A percentile compares a stretch with the other conserved stretches of the same genome.
These are phyloP conservation scores for Platycercus adscitus DNA, from an alignment of 2,113 vertebrate genomes.

Conservation along the genomic window DNA sequence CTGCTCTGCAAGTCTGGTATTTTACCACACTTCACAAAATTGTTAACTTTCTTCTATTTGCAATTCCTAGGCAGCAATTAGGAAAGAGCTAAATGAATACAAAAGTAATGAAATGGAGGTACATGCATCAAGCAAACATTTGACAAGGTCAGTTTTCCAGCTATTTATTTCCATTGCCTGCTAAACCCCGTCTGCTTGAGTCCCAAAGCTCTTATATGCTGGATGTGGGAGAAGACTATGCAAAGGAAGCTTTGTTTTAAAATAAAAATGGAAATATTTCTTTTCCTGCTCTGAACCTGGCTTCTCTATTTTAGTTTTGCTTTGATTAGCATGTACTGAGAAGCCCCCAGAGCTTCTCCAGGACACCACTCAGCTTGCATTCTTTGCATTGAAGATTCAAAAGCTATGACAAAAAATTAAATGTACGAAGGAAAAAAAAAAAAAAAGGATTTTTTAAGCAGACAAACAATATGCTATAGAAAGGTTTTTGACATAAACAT, in stretches of 20 bases:
- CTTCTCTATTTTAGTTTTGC: not conserved
- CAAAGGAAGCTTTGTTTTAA: not conserved
- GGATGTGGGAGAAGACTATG: not conserved
- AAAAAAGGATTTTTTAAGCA: not conserved
- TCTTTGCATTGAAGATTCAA: not conserved
- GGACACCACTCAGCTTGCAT: not conserved
- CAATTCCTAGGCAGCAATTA: slow-evolving; percentile 90
- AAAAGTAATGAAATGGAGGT: slow-evolving; percentile 99
- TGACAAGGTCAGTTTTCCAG: slow-evolving; percentile 87
- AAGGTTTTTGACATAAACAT: not conserved
- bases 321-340: not conserved
- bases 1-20: not conserved
- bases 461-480: not conserved
- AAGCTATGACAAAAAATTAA: not conserved
- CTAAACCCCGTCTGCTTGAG: not conserved
- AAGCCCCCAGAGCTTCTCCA: not conserved
- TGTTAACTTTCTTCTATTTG: not conserved
- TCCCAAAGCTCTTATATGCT: not conserved
- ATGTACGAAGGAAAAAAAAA: not conserved
- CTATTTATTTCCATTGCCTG: not conserved
- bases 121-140: slow-evolving; percentile 95
- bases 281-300: not conserved
- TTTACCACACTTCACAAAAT: not conserved
- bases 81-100: slow-evolving; percentile 98
- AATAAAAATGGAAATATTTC: not conserved